Conservation (phyloP, 2,888 invertebrate species). For the Drosophila testacea region DNA sequence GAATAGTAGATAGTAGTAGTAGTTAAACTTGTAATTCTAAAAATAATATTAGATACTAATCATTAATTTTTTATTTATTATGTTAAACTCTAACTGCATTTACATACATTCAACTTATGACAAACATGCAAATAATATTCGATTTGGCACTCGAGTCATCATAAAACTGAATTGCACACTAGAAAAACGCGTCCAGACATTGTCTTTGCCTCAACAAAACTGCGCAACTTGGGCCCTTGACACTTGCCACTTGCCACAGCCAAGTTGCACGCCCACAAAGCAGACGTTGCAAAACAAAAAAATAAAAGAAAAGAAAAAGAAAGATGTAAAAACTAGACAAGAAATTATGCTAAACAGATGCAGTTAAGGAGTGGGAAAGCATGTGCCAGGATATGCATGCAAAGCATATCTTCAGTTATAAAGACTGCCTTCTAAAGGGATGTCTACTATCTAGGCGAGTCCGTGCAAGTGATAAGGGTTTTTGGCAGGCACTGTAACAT, state of each 20-base stretch:
- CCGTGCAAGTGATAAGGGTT: constrained; percentile 65
- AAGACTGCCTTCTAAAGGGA: neutral
- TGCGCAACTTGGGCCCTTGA: constrained; percentile 55
- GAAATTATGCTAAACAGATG: constrained; percentile 79
- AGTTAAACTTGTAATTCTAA: neutral
- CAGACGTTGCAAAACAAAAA: constrained; percentile 34
- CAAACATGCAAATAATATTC: constrained; percentile 24
- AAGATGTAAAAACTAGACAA: constrained; percentile 45
- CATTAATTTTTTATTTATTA: neutral
- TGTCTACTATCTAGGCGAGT: constrained; percentile 11
- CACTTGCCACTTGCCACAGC: constrained; percentile 32
- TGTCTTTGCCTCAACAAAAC: constrained; percentile 37
- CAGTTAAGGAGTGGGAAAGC: constrained; percentile 53
- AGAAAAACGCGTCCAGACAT: constrained; percentile 41
- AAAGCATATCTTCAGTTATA: constrained; percentile 51
- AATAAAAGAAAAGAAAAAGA: neutral
- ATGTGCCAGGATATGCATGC: constrained; percentile 65
- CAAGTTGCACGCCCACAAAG: constrained; percentile 24
- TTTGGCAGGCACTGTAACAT: constrained; percentile 51
- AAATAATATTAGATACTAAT: neutral
- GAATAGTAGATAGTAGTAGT: too few species aligned
- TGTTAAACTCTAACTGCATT: neutral
- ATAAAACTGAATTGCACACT: constrained; percentile 30
- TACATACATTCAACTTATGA: neutral
- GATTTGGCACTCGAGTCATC: constrained; percentile 26